Conservation (phyloP, 2,113 vertebrate species). For the Lagopus muta region DNA sequence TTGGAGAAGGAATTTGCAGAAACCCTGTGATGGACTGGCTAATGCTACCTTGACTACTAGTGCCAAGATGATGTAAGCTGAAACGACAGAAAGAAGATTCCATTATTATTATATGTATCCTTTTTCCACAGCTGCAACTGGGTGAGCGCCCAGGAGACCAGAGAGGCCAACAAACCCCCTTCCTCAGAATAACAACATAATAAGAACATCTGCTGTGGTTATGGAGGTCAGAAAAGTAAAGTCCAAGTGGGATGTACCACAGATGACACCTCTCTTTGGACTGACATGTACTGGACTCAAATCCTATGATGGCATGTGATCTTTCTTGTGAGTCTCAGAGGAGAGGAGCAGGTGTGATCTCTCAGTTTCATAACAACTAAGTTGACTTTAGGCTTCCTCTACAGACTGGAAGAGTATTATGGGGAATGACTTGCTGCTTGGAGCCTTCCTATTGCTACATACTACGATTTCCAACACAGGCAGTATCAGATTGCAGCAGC, state of each 20-base stretch:
- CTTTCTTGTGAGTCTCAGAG: background rate
- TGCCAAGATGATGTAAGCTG: constrained; percentile 64
- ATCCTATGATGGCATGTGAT: background rate
- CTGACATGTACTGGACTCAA: background rate
- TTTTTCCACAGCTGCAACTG: constrained; percentile 66
- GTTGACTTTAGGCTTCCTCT: background rate
- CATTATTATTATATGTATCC: constrained; percentile 65
- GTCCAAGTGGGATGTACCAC: background rate
- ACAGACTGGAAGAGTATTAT: fast-evolving
- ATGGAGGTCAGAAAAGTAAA: constrained; percentile 39
- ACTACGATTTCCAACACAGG: background rate
- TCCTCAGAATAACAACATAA: constrained; percentile 43
- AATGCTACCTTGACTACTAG: constrained; percentile 53
- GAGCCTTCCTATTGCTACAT: background rate
- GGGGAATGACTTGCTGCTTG: background rate
- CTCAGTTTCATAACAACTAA: background rate
- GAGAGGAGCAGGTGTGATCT: constrained; percentile 7
- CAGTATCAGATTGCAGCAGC: background rate
- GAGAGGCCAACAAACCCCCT: constrained; percentile 32
- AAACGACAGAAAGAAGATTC: constrained; percentile 54
- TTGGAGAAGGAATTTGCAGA: background rate
- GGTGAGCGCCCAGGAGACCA: constrained; percentile 28
- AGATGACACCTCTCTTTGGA: constrained; percentile 24
- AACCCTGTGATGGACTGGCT: background rate
- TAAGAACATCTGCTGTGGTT: constrained; percentile 63